phyloP scores from a whole-genome alignment of 2,113 vertebrate species.

The Chauna torquata region DNA sequence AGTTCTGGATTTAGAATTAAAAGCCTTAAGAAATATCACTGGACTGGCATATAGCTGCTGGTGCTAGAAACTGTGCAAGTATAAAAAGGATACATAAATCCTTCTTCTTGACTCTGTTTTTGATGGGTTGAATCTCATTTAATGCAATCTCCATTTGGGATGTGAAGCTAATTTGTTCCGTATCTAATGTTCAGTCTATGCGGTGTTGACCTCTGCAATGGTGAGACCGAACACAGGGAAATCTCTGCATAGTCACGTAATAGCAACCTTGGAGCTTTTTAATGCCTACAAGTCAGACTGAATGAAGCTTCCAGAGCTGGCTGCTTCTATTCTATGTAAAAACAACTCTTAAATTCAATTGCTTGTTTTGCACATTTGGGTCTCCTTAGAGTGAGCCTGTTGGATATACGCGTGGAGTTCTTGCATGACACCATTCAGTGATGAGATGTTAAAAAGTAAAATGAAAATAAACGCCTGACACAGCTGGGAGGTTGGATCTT shows the following conservation, averaged over 20 bases:
- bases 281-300: background rate
- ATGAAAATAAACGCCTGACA: background rate
- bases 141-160: rapidly evolving
- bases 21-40: background rate
- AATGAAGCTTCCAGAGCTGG: background rate
- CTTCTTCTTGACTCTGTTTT: background rate
- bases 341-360: background rate
- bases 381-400: background rate
- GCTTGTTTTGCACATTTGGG: background rate
- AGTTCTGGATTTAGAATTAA: background rate
- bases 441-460: background rate
- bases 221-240: background rate
- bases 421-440: background rate
- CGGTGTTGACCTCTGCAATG: background rate
- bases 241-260: background rate
- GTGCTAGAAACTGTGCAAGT: background rate
- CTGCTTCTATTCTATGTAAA: background rate
- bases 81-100: background rate
- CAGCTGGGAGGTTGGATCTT: background rate
- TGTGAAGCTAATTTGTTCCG: background rate
- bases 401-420: rapidly evolving
- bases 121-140: rapidly evolving
- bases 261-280: background rate
- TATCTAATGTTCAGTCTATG: background rate
- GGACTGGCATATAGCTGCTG: background rate